Base-by-base conservation (phyloP, 2,888 invertebrate genomes). In the Bursaphelenchus okinawaensis region DNA sequence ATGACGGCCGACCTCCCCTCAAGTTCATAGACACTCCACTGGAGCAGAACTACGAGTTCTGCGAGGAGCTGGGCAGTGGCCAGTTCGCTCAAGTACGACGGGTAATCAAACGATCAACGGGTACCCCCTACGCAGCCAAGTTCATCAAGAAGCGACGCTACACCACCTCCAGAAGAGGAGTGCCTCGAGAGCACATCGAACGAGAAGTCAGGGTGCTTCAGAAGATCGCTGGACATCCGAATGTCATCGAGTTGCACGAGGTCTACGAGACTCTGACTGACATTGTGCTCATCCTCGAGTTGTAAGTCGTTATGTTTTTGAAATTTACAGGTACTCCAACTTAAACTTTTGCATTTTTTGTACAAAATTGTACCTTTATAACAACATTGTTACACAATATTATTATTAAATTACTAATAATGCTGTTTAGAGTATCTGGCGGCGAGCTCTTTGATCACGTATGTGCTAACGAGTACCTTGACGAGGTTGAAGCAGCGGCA, bases 371-470 rank as follows among this genome's bases (percentile, higher is more conserved):
- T 40, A 28, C n/a, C n/a, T n/a, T n/a, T n/a, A n/a, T n/a, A n/a
- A n/a, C n/a, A n/a, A n/a, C n/a, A n/a, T n/a, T n/a, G n/a, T n/a
- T n/a, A n/a, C n/a, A n/a, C 40, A 40, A 9, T 40, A 19, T 40
- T 40, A 19, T 12, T 40, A 19, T n/a, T 40, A 12, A 19, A 40
- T 40, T n/a, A 12, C n/a, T 12, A 40, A 19, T 24, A 16, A 40
- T 22, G 50, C 12, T 55, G 81, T 84, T 28, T 79, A 87, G 87
- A 66, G 88, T 88, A 52, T 85, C 87, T 68, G 88, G 88, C 54
- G 88, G 88, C 24, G 89, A 89, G 82, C 83, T 89, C 63, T 89
- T 88, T 83, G 88, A 88, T 72, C 87, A 85, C 72, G 84, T 87
- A 22, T 84, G 85, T 24, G 85, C 85, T 65, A 84, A 84, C 68